Evolutionary conservation across 2,113 vertebrate genomes (phyloP), one percentile per base, ranked within the genome.

Genomic region (Lophochroa leadbeateri): DNA sequence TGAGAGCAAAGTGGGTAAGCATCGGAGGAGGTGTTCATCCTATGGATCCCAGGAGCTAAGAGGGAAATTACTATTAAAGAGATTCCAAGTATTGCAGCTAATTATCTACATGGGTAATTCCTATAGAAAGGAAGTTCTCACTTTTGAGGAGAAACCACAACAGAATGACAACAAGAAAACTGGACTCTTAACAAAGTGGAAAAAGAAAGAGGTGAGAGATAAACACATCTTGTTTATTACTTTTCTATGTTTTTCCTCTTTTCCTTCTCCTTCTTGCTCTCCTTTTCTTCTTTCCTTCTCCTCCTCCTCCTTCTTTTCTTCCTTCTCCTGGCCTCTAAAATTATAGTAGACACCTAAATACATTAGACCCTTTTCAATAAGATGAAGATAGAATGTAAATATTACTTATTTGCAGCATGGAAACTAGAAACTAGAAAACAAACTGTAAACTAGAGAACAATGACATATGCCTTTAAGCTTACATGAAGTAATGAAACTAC

Each of bases 51-150:
- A 37, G 27, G 20, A 77, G 7, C 10, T 52, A 37, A 86, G 21
- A 7, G 4, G 13, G 10, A 81, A 43, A 46, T 9, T 25, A 20
- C 15, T 43, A 8, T 31, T 24, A 68, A 88, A 49, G 16, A 69
- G 5, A 79, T 47, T 57, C 9, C 4, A 63, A 4, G 2, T 29
- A 33, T 60, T 50, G 4, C 9, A 25, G 21, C 11, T 41, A 83
- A 55, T 74, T 41, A 43, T 58, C 23, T 72, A 50, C 5, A n/a
- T 20, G 4, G 4, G 14, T 50, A n/a, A 82, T 13, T 13, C 8
- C 6, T 11, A 0, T 20, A 46, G 19, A 74, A 74, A 53, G 7
- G 17, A 43, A 72, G 2, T 5, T 31, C 46, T 43, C 1, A 1
- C 6, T 70, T 79, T 44, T 75, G 11, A 49, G 16, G 4, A 35